Base-by-base conservation (phyloP, 2,113 vertebrate genomes). In the Cranoglanis bouderius region DNA sequence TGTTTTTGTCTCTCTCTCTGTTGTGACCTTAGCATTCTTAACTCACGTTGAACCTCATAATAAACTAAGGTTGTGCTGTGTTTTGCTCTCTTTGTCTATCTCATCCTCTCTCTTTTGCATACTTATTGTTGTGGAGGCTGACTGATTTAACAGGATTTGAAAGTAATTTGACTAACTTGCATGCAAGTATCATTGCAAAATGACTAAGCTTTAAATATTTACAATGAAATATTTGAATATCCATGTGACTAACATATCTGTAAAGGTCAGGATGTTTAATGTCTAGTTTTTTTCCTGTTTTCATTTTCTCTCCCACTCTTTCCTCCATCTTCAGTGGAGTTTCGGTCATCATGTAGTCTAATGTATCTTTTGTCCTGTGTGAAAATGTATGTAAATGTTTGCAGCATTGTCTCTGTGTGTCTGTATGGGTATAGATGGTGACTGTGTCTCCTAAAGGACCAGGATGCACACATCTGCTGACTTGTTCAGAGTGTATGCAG, bases 401-500 rank as follows among this genome's bases (percentile, higher is more conserved):
- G n/a, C n/a, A 53, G 14, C 65, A 72, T 46, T 57, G 19, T 14
- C 49, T 74, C 4, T 61, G 7, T 51, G 53, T 80, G 1, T 85
- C 14, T 84, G 19, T 88, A 2, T 86, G 26, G 88, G 4, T 77
- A 13, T 88, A 99, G 98, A 91, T 99, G 90, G 97, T 97, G 92
- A 95, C 89, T 77, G 95, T 99, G 38, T 96, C 96, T 0, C 78
- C 96, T 88, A 93, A 65, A 0, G 98, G 98, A 38, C 98, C 98
- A 0, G 98, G 98, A 26, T 99, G 98, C 92, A 94, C 5, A 35
- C 98, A 99, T 93, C 97, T 97, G 82, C 93, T 96, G 84, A 97
- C 96, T 0, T 99, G 98, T 92, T 93, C 95, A 70, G 86, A 57
- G 32, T 99, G 98, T 92, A 93, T 99, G 89, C 92, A 24, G 0